Base-by-base conservation (phyloP, 2,888 invertebrate genomes). In the Pogonocherus hispidulus region DNA sequence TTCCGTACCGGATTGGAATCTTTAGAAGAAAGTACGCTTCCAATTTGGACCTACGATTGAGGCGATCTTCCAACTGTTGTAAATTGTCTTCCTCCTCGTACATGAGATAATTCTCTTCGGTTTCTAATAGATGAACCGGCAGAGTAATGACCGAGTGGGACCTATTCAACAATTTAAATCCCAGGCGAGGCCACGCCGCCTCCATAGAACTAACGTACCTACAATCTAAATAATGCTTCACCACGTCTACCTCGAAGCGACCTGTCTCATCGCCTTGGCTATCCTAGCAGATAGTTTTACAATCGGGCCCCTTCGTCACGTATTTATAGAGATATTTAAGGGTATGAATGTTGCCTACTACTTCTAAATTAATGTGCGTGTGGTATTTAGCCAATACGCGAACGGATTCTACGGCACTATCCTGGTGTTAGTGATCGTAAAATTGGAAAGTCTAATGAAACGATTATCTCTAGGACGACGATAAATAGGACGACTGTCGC, bases 191-290 rank as follows among this genome's bases (percentile, higher is more conserved):
- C 83, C 83, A 85, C 8, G 73, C 67, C 4, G 82, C 83, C 74
- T 85, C 83, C 62, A 76, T 79, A 14, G 78, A 74, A 55, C 78
- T 78, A 3, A 84, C 78, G 74, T 83, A 84, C 49, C 82, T 73
- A 0, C 79, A 72, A 69, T 83, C 78, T 1, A 82, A 14, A 68
- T 73, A 82, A 9, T 37, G 3, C 9, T 9, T 9, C 37, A 37
- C 37, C 37, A 8, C 37, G 37, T 37, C 37, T 37, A 37, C 9
- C 1, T 3, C 11, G 3, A 37, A n/a, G 0, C 1, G 11, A 8
- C 3, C n/a, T 37, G 8, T 11, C n/a, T 37, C 11, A 5, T 9
- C 37, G 27, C 27, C 27, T 27, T 27, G 4, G 4, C 8, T 8
- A 8, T 27, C 27, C 27, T 27, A 8, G 27, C 27, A 8, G 27